Evolutionary conservation across 2,797 vertebrate species (phyloP).

Genomic region (Luscinia megarhynchos): DNA sequence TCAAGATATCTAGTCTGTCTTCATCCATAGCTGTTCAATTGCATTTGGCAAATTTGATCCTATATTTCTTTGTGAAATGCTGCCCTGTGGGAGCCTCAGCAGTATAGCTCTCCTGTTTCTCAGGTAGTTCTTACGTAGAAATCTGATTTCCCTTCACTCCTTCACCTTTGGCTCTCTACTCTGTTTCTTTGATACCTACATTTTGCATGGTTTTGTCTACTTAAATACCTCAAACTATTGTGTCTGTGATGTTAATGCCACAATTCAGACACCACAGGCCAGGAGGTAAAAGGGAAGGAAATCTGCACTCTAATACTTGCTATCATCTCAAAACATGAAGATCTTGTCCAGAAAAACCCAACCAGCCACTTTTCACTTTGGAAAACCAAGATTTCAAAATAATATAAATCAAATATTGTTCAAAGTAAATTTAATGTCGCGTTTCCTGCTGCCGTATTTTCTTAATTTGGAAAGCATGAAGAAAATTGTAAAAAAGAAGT

Average conservation of each 20-base stretch:
- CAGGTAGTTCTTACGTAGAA: not conserved
- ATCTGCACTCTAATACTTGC: not conserved
- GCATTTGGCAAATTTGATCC: not conserved
- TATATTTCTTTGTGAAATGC: not conserved
- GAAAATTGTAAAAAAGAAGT: not conserved
- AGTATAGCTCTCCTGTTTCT: not conserved
- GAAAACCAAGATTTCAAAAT: not conserved
- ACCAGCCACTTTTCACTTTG: not conserved
- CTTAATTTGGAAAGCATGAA: not conserved
- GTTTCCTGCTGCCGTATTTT: not conserved
- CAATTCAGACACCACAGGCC: not conserved
- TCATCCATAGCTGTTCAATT: not conserved
- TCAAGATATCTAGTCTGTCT: not conserved
- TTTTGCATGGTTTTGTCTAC: not conserved
- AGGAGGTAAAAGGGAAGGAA: not conserved
- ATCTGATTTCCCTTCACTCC: not conserved
- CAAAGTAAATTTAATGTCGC: not conserved
- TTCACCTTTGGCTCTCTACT: not conserved
- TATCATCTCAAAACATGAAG: not conserved
- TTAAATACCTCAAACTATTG: not conserved
- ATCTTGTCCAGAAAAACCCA: not conserved
- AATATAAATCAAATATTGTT: not conserved
- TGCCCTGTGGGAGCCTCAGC: not conserved
- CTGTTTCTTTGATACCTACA: not conserved
- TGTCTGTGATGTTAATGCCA: not conserved